Evolutionary conservation across 2,113 vertebrate genomes (phyloP).

Genomic region (Anthoscopus minutus): DNA sequence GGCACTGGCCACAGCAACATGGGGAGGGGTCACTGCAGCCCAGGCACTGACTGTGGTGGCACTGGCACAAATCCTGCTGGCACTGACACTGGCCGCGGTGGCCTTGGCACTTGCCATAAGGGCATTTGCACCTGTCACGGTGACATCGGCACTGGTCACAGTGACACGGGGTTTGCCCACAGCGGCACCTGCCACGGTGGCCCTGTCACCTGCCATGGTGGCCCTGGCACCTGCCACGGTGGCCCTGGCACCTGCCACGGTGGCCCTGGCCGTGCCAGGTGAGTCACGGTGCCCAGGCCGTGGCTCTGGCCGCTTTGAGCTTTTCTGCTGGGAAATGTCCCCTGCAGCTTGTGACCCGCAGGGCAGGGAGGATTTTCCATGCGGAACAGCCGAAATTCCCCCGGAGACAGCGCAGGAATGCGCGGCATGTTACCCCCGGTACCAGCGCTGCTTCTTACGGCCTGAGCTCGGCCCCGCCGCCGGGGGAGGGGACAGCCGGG

Average conservation of each 20-base stretch:
- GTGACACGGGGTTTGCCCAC: no score
- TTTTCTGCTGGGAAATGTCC: neutral
- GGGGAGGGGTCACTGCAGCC: no score
- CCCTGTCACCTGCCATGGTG: neutral
- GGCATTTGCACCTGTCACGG: no score
- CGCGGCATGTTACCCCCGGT: constrained; percentile 9
- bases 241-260: neutral
- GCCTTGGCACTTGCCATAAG: neutral
- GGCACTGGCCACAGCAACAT: accelerated
- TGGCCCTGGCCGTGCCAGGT: neutral
- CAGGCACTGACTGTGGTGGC: accelerated
- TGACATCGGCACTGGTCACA: accelerated
- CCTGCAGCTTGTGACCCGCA: neutral
- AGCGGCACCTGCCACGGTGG: no score
- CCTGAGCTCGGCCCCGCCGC: neutral
- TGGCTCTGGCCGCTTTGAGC: neutral
- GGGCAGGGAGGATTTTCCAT: neutral
- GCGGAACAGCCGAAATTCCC: constrained; percentile 25
- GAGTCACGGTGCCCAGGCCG: neutral
- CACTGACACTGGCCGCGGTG: neutral
- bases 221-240: neutral
- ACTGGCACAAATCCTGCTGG: no score
- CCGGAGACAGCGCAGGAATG: constrained; percentile 52
- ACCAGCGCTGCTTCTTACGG: constrained; percentile 17
- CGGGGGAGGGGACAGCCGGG: neutral